A percentile compares a stretch with the other conserved stretches of the same genome.
phyloP scores from a whole-genome alignment of 1,140 invertebrate species.

The Bombus sylvicola region DNA sequence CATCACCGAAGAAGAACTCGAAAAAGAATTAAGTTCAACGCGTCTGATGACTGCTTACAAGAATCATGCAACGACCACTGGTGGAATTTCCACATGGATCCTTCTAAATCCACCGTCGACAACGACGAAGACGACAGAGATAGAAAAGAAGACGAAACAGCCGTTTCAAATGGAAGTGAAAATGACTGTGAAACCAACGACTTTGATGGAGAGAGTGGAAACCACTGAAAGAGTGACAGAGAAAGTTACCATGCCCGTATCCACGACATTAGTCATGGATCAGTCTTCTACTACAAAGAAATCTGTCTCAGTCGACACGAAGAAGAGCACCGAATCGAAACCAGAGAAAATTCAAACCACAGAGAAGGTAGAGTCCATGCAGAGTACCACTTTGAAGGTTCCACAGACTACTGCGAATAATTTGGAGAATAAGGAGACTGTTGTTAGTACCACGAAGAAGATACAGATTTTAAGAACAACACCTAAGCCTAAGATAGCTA shows the following conservation, averaged over 20 bases:
- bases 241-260: slow-evolving; percentile 36
- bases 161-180: slow-evolving; percentile 44
- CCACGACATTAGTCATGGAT: slow-evolving; percentile 24
- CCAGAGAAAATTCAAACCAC: slow-evolving; percentile 43
- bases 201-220: slow-evolving; percentile 43
- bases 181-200: slow-evolving; percentile 64
- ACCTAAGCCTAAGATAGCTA: slow-evolving; percentile 62
- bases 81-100: slow-evolving; percentile 90
- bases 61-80: slow-evolving; percentile 84
- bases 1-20: slow-evolving; percentile 80
- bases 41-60: slow-evolving; percentile 73
- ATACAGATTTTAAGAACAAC: slow-evolving; percentile 62
- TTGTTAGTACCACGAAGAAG: slow-evolving; percentile 64
- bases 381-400: slow-evolving; percentile 40
- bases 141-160: slow-evolving; percentile 51
- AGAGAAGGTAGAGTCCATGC: slow-evolving; percentile 11
- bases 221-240: slow-evolving; percentile 32
- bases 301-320: slow-evolving; percentile 50
- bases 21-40: slow-evolving; percentile 74
- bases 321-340: slow-evolving; percentile 71
- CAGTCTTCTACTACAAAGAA: slow-evolving; percentile 60
- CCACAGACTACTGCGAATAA: not conserved
- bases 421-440: slow-evolving; percentile 30
- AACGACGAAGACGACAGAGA: slow-evolving; percentile 72
- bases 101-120: slow-evolving; percentile 85